These are phyloP conservation scores for Quadriops clusia DNA, from an alignment of 2,888 invertebrate genomes.

Conservation along the genomic window DNA sequence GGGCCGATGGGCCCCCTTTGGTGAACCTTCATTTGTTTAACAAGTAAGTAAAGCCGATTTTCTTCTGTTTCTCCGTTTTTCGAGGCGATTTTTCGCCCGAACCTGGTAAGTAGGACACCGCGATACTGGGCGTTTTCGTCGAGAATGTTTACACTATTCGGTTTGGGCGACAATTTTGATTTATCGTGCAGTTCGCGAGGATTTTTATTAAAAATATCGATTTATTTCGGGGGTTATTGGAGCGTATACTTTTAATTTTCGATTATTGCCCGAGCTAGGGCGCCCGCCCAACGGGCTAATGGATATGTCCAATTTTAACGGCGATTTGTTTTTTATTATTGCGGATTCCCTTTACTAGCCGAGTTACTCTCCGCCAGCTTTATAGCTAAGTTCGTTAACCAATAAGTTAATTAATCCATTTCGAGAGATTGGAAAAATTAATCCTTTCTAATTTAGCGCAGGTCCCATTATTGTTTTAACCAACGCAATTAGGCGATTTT, in stretches of 20 bases:
- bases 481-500: too few relatives aligned
- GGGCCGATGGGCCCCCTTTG: conserved; percentile 12
- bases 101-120: conserved; percentile 30
- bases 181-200: conserved; percentile 14
- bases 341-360: conserved; percentile 12
- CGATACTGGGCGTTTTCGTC: conserved; percentile 31
- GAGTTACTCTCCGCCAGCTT: conserved; percentile 3
- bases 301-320: conserved; percentile 4
- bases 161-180: conserved; percentile 25
- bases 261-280: conserved; percentile 2
- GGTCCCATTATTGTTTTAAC: too few relatives aligned
- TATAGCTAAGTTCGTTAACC: too few relatives aligned
- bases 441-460: too few relatives aligned
- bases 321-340: conserved; percentile 10
- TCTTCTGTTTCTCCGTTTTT: conserved; percentile 14
- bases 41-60: conserved; percentile 23
- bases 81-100: conserved; percentile 22
- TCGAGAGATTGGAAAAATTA: conserved; percentile 5
- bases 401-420: too few relatives aligned
- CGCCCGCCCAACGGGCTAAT: conserved; percentile 3
- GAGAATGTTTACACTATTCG: conserved; percentile 30
- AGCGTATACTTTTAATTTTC: conserved; percentile 12
- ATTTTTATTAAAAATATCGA: conserved; percentile 34
- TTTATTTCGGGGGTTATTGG: conserved; percentile 19
- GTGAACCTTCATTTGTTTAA: conserved; percentile 16